A percentile compares a stretch with the other conserved stretches of the same genome.
phyloP scores from a whole-genome alignment of 2,888 invertebrate species.

The Celastrina argiolus region DNA sequence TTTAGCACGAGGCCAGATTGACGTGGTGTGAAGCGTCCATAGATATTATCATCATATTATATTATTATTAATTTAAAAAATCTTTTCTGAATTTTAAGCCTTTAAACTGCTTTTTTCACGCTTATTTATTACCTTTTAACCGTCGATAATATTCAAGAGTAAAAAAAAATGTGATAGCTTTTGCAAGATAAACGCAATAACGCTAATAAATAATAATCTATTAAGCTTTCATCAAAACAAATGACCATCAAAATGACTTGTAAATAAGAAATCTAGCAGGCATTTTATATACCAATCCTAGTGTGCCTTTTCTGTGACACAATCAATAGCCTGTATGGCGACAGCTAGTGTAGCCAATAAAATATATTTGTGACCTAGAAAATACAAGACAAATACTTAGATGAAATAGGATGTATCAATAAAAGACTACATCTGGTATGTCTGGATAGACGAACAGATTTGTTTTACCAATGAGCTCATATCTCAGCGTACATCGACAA shows the following conservation, averaged over 20 bases:
- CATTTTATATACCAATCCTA: not conserved
- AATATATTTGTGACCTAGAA: conserved; percentile 11
- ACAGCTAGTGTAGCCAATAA: not conserved
- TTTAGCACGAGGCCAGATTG: too few relatives aligned
- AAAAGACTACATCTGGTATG: conserved; percentile 3
- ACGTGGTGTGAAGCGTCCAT: too few relatives aligned
- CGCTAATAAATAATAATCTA: too few relatives aligned
- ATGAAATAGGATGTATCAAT: conserved; percentile 7
- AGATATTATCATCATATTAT: too few relatives aligned
- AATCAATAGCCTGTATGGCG: not conserved
- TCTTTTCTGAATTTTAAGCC: too few relatives aligned
- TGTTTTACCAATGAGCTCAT: not conserved
- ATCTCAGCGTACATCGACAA: not conserved
- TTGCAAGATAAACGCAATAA: too few relatives aligned
- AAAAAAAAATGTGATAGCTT: too few relatives aligned
- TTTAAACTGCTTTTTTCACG: too few relatives aligned
- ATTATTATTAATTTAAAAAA: too few relatives aligned
- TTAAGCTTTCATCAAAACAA: too few relatives aligned
- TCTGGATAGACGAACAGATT: conserved; percentile 4
- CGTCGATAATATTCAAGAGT: too few relatives aligned
- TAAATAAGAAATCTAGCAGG: not conserved
- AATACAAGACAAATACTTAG: conserved; percentile 6
- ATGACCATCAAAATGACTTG: not conserved
- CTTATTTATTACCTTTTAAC: too few relatives aligned
- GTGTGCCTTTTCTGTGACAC: not conserved